A percentile compares a stretch with the other conserved stretches of the same genome.
Conservation (phyloP, 2,888 invertebrate genomes). For the Leptinotarsa juncta region DNA sequence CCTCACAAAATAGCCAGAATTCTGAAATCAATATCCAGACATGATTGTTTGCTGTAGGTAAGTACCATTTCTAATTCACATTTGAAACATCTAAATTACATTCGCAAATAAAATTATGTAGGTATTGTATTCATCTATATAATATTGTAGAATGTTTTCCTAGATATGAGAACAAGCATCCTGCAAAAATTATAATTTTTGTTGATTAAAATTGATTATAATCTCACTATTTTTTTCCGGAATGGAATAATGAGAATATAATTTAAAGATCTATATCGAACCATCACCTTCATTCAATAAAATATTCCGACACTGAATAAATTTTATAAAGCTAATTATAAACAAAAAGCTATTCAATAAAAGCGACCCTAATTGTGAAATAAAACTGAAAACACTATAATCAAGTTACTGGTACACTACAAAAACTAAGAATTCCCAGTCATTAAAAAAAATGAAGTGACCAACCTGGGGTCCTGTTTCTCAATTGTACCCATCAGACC, state of each 20-base stretch:
- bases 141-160: no score
- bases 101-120: no score
- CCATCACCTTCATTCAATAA: constrained; percentile 30
- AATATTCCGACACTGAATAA: constrained; percentile 18
- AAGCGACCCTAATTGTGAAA: constrained; percentile 2
- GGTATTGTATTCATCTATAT: no score
- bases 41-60: no score
- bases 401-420: constrained; percentile 3
- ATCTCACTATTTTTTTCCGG: not conserved
- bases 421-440: constrained; percentile 27
- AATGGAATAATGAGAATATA: constrained; percentile 20
- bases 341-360: constrained; percentile 10
- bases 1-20: no score
- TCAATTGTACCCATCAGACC: constrained; percentile 61
- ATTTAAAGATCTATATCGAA: constrained; percentile 28
- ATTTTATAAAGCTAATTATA: constrained; percentile 12
- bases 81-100: no score
- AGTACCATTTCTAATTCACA: no score
- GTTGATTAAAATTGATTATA: not conserved
- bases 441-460: constrained; percentile 40
- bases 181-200: not conserved
- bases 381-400: constrained; percentile 12
- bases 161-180: no score
- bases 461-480: constrained; percentile 45
- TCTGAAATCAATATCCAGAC: no score